phyloP scores from a whole-genome alignment of 2,113 vertebrate genomes.

The Catharus fuscescens region DNA sequence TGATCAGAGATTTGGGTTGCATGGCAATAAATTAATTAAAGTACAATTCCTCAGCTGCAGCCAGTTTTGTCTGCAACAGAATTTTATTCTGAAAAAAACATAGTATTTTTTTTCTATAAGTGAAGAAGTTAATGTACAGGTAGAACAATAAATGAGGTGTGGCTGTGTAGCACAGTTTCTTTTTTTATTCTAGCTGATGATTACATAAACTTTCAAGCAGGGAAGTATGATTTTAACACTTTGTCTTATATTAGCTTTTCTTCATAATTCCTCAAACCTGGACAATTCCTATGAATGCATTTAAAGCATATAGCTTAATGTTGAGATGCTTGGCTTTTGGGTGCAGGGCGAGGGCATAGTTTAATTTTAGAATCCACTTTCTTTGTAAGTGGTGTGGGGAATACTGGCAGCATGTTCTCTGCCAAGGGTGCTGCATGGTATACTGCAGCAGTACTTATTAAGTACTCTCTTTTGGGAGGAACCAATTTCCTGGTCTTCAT shows the following conservation, averaged over 20 bases:
- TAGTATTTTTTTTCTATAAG: background rate
- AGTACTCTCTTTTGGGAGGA: background rate
- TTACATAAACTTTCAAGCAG: background rate
- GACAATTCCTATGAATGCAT: background rate
- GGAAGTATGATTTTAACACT: background rate
- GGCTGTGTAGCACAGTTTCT: background rate
- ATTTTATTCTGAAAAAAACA: background rate
- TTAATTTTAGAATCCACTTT: background rate
- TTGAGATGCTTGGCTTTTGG: background rate
- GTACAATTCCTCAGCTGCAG: background rate
- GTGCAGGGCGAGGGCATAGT: background rate
- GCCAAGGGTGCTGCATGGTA: fast-evolving
- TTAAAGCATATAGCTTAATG: background rate
- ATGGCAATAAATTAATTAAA: background rate
- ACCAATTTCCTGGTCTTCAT: background rate
- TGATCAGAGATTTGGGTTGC: background rate
- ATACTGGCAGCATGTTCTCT: background rate
- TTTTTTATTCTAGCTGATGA: background rate
- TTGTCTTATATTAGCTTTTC: background rate
- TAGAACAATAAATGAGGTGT: background rate
- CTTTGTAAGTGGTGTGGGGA: background rate
- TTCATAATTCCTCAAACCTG: background rate
- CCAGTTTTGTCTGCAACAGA: background rate
- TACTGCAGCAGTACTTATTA: background rate
- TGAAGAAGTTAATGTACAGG: background rate